Base-by-base conservation (phyloP, 2,888 invertebrate genomes). In the Acronicta psi region DNA sequence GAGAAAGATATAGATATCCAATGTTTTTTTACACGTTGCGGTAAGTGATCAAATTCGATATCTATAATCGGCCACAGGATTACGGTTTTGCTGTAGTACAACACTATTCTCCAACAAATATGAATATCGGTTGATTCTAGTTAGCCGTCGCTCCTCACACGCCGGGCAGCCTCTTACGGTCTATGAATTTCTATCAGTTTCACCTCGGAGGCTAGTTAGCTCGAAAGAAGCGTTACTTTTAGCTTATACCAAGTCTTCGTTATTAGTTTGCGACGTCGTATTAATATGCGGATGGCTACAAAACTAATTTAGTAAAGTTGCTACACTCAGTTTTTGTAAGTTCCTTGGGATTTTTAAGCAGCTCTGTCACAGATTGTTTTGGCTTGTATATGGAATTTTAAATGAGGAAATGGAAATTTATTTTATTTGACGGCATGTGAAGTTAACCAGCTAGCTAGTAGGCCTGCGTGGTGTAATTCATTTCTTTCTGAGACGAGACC, bases 181-280 rank as follows among this genome's bases (percentile, higher is more conserved):
- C 66, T 58, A 65, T 77, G 74, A 74, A 77, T 74, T 67, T 63
- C 52, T 70, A 74, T 73, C 61, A 77, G 58, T 34, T 53, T 58
- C 47, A 49, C 75, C 70, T 51, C 29, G 9, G 71, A 57, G 65
- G 57, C 37, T 50, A 46, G 63, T 76, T 69, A 34, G 36, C 53
- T 46, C 13, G 10, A 53, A 34, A 36, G 31, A 43, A 51, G 34
- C 25, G 53, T 37, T 47, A 61, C 58, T 69, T 67, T 54, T 51
- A 58, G 36, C 29, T 53, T 42, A 34, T 36, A 38, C 29, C 47
- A 13, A 59, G 41, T 18, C 42, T 41, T 53, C 38, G 31, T 55
- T 64, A 59, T 68, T 64, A 59, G 59, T 59, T 25, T 59, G 56
- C 41, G 66, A 50, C 52, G 29, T 23, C 50, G 38, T 56, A 61